Evolutionary conservation across 2,113 vertebrate species (phyloP), one percentile per base, ranked within the genome.

Genomic region (Ginglymostoma cirratum): DNA sequence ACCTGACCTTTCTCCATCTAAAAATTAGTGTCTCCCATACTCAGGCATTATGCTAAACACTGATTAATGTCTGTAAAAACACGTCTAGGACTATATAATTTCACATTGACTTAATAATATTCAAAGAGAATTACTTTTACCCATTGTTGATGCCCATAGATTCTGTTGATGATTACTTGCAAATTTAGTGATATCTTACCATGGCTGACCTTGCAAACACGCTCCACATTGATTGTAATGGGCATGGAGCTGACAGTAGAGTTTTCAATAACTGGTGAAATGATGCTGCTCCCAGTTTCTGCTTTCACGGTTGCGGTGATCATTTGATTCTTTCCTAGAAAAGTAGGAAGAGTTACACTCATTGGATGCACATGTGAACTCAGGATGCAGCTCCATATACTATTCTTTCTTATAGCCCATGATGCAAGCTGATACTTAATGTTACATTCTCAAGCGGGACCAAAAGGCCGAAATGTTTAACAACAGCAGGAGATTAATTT

Each of bases 251-350:
- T 45, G 10, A 72, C 0, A 34, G 4, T 95, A 27, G 94, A 95
- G 42, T 95, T 95, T 45, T 27, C 3, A 52, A 95, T 76, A 70
- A 95, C 69, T 72, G 94, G 94, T 19, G 94, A 95, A 42, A 95
- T 95, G 67, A 95, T 95, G 69, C 15, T 95, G 45, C 67, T 52
- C 67, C 69, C 66, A 7, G 69, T 72, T 52, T 95, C 67, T 45
- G 94, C 94, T 12, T 34, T 95, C 24, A 95, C 0, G 2, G 42
- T 30, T 12, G 30, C 12, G 34, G 23, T 48, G 42, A 45, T 70
- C 45, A 34, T 72, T 48, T 14, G 23, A 72, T 95, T 72, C 15
- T 3, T 72, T 45, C 42, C 94, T 95, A 24, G 45, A 72, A 15
- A 42, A 95, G 12, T 72, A 4, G 27, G 70, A 95, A 2, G 12